phyloP scores from a whole-genome alignment of 2,113 vertebrate species.

The Cyanoliseus patagonus region DNA sequence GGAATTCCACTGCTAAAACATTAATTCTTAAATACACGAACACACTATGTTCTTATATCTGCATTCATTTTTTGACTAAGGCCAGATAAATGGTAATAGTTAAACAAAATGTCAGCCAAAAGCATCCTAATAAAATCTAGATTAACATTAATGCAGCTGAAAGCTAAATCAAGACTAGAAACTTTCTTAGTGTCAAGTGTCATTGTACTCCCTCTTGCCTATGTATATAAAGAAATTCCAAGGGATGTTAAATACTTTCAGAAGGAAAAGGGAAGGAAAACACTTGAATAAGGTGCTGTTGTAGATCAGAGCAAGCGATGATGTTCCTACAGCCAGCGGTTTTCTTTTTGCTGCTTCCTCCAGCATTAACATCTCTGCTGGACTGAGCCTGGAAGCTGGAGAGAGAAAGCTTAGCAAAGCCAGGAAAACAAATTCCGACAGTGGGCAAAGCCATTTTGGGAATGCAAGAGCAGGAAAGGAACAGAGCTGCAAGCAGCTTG shows the following conservation, averaged over 20 bases:
- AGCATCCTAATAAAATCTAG: background rate
- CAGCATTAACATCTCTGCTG: background rate
- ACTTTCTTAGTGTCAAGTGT: background rate
- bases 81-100: background rate
- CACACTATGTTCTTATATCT: background rate
- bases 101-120: background rate
- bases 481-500: background rate
- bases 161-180: background rate
- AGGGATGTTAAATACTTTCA: background rate
- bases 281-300: background rate
- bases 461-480: background rate
- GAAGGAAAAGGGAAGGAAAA: background rate
- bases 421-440: background rate
- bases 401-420: background rate
- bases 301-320: background rate
- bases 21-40: background rate
- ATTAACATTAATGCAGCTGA: background rate
- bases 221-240: background rate
- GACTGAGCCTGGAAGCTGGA: background rate
- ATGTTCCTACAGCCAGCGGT: background rate
- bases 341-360: background rate
- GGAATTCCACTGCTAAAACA: background rate
- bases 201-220: background rate
- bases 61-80: background rate
- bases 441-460: background rate